Percentiles rank a stretch among this genome's conserved stretches.
phyloP scores from a whole-genome alignment of 2,888 invertebrate species.

The Tanytarsus gracilentus region DNA sequence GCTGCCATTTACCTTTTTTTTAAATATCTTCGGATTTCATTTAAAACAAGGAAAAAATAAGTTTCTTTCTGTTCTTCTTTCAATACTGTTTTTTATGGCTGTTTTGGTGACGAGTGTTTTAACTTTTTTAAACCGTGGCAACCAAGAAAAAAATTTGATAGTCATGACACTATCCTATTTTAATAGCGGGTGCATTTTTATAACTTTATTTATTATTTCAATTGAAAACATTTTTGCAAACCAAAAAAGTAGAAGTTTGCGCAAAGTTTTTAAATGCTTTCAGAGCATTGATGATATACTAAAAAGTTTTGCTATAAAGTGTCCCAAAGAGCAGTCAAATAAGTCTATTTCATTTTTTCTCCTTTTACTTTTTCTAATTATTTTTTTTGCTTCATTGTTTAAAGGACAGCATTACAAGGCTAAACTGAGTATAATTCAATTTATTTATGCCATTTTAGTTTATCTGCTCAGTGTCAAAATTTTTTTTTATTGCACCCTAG shows the following conservation, averaged over 20 bases:
- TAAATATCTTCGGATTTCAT: conserved; percentile 11
- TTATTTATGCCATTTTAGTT: too few relatives aligned
- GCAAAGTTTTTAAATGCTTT: background rate
- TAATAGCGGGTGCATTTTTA: conserved; percentile 6
- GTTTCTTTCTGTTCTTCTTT: background rate
- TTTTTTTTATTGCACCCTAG: conserved; percentile 7
- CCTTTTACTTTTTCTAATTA: too few relatives aligned
- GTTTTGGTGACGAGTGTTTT: background rate
- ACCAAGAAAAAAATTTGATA: background rate
- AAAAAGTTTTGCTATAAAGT: too few relatives aligned
- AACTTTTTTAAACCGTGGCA: background rate
- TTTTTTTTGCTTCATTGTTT: too few relatives aligned
- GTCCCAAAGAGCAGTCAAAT: too few relatives aligned
- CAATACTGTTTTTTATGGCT: background rate
- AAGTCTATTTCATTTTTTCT: too few relatives aligned
- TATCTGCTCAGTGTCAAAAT: background rate
- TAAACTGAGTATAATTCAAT: too few relatives aligned
- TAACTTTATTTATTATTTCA: background rate
- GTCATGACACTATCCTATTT: conserved; percentile 3
- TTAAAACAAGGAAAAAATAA: background rate
- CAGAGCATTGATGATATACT: background rate
- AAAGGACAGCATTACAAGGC: too few relatives aligned
- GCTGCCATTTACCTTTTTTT: background rate
- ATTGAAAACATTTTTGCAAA: background rate
- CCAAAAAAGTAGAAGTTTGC: too few relatives aligned